Evolutionary conservation across 2,888 invertebrate species (phyloP), one percentile per base, ranked within the genome.

Genomic region (Operophtera brumata): DNA sequence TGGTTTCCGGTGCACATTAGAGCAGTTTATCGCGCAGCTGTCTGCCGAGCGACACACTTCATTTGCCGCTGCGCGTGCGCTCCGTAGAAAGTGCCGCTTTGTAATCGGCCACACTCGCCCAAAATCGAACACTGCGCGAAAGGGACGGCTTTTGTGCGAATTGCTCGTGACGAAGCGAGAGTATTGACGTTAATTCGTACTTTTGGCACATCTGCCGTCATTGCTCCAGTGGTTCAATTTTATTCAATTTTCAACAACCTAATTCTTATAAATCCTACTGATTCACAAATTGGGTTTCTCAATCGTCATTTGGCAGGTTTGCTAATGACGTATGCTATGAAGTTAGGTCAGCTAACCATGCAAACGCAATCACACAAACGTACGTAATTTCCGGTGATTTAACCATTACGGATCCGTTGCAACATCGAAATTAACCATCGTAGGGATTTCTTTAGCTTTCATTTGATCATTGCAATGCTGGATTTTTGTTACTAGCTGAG

Each of bases 1-100:
- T 90, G 80, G 84, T 82, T 90, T 90, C 90, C 90, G 89, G 86
- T 71, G 85, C 72, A 81, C 82, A 83, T 87, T 87, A 82, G 82
- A 80, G 73, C 75, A 69, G 76, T 80, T 80, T 83, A 84, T 83
- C 81, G 83, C 76, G 44, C 56, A 86, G 84, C 86, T 86, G 86
- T 82, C 86, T 80, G 77, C 73, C 77, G 75, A 75, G 82, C 87
- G 87, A 86, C 88, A 88, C 88, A 89, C 88, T 88, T 86, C 87
- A 87, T 85, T 86, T 85, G 84, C 73, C 76, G 73, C 66, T 82
- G 82, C 86, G 86, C 88, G 83, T 84, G 86, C 84, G 82, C 78
- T 63, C 75, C 72, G 78, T 85, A 86, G 87, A 90, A 86, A 88
- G 86, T 86, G 77, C 84, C 82, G 81, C 80, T 83, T 80, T 84